phyloP scores from a whole-genome alignment of 2,888 invertebrate species.

The Orchesella flavescens region DNA sequence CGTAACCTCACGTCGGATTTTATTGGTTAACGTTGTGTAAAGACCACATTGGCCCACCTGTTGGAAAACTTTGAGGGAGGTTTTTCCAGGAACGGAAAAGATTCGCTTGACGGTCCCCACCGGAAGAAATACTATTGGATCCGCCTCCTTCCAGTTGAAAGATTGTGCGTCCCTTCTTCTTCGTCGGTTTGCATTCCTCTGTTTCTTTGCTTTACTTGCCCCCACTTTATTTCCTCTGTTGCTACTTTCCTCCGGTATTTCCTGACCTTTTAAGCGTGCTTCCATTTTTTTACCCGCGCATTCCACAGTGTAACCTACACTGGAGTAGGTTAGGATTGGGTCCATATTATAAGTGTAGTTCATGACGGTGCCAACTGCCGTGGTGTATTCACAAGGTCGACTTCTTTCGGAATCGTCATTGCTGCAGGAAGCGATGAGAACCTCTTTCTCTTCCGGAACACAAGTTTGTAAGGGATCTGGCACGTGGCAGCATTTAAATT shows the following conservation, averaged over 20 bases:
- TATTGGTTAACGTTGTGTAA: neutral
- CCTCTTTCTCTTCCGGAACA: neutral
- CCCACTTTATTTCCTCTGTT: too few species aligned
- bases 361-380: neutral
- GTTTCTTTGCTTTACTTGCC: too few species aligned
- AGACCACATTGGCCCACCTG: neutral
- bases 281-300: neutral
- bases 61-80: neutral
- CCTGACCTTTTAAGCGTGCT: neutral
- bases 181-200: too few species aligned
- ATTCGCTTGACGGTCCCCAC: neutral
- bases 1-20: neutral
- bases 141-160: neutral
- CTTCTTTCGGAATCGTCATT: neutral
- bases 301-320: neutral
- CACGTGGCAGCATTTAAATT: constrained; percentile 11
- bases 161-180: too few species aligned
- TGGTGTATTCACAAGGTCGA: constrained; percentile 1
- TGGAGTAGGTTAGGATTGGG: neutral
- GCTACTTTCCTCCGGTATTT: neutral
- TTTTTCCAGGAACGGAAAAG: neutral
- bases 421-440: neutral
- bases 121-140: neutral
- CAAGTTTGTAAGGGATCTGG: neutral
- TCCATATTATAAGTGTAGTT: neutral